Evolutionary conservation across 2,113 vertebrate species (phyloP).

Genomic region (Pedionomus torquatus): DNA sequence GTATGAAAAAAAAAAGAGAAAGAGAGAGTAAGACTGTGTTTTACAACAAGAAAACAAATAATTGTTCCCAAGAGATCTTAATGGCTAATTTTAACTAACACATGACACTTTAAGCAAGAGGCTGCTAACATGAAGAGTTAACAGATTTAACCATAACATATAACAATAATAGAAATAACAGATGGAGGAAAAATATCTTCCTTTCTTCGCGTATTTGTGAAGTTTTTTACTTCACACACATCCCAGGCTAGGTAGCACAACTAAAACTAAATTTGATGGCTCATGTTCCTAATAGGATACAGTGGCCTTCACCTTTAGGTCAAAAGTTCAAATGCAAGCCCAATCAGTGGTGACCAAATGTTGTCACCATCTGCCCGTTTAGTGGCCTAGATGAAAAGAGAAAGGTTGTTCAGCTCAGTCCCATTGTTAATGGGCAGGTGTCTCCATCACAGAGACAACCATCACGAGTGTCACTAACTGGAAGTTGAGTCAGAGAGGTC

Average conservation of each 20-base stretch:
- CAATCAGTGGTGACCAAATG: conserved; percentile 44
- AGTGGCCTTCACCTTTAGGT: conserved; percentile 25
- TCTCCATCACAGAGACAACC: conserved; percentile 24
- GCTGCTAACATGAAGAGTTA: not conserved
- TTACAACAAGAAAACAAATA: not conserved
- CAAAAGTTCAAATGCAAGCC: conserved; percentile 43
- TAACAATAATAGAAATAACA: not conserved
- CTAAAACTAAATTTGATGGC: conserved; percentile 11
- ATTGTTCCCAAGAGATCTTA: not conserved
- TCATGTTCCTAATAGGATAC: conserved; percentile 35
- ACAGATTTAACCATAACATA: not conserved
- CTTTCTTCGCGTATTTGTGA: not conserved
- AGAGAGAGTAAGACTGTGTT: not conserved
- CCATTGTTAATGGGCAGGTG: conserved; percentile 46
- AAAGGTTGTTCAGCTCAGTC: conserved; percentile 24
- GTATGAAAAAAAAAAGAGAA: not conserved
- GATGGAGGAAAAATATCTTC: not conserved
- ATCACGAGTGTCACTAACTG: conserved; percentile 2
- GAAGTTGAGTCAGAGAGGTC: conserved; percentile 53
- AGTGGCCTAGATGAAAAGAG: conserved; percentile 17
- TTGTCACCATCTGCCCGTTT: conserved; percentile 53
- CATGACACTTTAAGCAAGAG: not conserved
- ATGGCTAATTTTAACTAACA: not conserved
- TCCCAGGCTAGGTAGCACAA: not conserved
- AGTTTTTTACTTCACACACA: not conserved